Conservation (phyloP, 2,888 invertebrate genomes). For the Oithona nana region DNA sequence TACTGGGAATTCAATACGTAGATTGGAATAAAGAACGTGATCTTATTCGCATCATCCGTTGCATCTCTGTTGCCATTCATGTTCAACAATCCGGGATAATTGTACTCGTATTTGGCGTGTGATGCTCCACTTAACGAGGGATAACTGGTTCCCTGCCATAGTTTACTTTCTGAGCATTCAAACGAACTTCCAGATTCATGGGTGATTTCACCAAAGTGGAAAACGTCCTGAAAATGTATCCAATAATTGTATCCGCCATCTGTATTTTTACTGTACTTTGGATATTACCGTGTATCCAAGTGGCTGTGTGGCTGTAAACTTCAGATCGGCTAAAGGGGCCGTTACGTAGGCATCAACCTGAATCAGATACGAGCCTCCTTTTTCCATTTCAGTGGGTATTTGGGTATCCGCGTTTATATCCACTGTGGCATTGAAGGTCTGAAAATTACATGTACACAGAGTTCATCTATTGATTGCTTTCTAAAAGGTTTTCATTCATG, state of each 20-base stretch:
- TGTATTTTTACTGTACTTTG: no score
- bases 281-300: not conserved
- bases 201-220: not conserved
- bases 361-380: not conserved
- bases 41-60: not conserved
- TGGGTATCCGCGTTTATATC: no score
- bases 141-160: not conserved
- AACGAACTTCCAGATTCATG: not conserved
- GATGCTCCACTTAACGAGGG: not conserved
- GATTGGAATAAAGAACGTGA: not conserved
- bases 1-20: not conserved
- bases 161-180: not conserved
- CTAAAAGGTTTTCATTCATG: no score
- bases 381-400: no score
- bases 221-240: not conserved
- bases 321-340: not conserved
- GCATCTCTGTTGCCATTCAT: not conserved
- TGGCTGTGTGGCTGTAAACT: not conserved
- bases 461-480: no score
- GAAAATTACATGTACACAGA: no score
- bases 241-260: no score
- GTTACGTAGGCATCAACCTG: not conserved
- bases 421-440: no score
- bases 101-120: not conserved
- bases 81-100: not conserved